Evolutionary conservation across 2,113 vertebrate genomes (phyloP), one percentile per base, ranked within the genome.

Genomic region (Lophochroa leadbeateri): DNA sequence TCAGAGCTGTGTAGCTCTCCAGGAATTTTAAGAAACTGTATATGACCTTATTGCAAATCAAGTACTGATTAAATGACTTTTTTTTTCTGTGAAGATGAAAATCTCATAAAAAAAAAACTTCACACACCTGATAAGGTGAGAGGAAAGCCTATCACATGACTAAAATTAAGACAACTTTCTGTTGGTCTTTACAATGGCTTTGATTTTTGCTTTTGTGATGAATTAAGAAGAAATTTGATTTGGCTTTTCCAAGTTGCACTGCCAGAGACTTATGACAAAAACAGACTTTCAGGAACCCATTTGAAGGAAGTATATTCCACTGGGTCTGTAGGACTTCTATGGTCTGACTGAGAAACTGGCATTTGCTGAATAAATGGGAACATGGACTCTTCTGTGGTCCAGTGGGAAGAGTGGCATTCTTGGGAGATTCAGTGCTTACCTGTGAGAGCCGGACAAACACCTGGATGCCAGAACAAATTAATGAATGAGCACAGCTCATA

Each of bases 171-270:
- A 67, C 6, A 49, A 50, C 49, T 79, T 93, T 76, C 91, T 96
- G 13, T 3, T 93, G 55, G 31, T 60, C 68, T 78, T 82, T 31
- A 67, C 20, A 74, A 50, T 31, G 35, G 13, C 41, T 96, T 92
- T 92, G 50, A 86, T 81, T 94, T 94, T 94, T 91, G 60, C 75
- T 89, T 94, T 91, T 94, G 39, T 96, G 95, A 96, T 92, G 68
- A 97, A 88, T 94, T 96, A 97, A 82, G 87, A 70, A 47, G 87
- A 98, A 96, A 96, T 96, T 97, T 97, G 76, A 95, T 97, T 96
- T 97, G 86, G 65, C 90, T 94, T 98, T 98, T 98, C 95, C 97
- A 88, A 89, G 94, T 67, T 80, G 31, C 82, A 37, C 88, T 96
- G 92, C 94, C 90, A 97, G 96, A 92, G 68, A 72, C 65, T 88